Evolutionary conservation across 2,888 invertebrate genomes (phyloP).

Genomic region (Caenorhabditis angaria): DNA sequence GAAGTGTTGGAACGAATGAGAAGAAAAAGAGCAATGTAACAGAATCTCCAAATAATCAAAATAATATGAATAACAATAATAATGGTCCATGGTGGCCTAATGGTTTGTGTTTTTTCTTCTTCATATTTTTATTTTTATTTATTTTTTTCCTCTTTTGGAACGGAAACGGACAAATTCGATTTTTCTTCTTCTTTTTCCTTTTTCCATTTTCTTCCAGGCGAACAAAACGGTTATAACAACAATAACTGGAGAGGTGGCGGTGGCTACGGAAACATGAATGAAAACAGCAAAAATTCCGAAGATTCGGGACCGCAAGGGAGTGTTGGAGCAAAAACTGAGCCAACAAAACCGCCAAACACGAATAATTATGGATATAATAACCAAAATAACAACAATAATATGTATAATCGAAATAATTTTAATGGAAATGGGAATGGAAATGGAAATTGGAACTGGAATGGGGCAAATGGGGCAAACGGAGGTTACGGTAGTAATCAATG

Average conservation of each 20-base stretch:
- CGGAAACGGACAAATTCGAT: too few relatives aligned
- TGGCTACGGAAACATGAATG: background rate
- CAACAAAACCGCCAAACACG: conserved; percentile 18
- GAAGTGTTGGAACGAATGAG: conserved; percentile 30
- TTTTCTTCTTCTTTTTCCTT: too few relatives aligned
- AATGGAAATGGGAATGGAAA: background rate
- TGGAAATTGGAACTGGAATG: background rate
- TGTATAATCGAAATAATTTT: background rate
- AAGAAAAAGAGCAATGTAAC: conserved; percentile 11
- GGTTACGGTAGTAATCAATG: background rate
- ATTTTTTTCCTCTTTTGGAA: too few relatives aligned
- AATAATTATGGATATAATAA: conserved; percentile 12
- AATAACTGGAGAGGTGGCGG: background rate
- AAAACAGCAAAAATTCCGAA: background rate
- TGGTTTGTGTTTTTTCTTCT: conserved; percentile 16
- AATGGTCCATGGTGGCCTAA: conserved; percentile 30
- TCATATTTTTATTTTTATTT: too few relatives aligned
- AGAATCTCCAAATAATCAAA: conserved; percentile 1
- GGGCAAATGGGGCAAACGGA: background rate
- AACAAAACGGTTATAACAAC: too few relatives aligned
- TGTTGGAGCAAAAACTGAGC: conserved; percentile 25
- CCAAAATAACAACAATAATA: background rate
- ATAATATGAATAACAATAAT: conserved; percentile 6
- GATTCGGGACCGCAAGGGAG: conserved; percentile 31
- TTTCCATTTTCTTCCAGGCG: too few relatives aligned